Base-by-base conservation (phyloP, 2,113 vertebrate species). In the Paradoxurus hermaphroditus region DNA sequence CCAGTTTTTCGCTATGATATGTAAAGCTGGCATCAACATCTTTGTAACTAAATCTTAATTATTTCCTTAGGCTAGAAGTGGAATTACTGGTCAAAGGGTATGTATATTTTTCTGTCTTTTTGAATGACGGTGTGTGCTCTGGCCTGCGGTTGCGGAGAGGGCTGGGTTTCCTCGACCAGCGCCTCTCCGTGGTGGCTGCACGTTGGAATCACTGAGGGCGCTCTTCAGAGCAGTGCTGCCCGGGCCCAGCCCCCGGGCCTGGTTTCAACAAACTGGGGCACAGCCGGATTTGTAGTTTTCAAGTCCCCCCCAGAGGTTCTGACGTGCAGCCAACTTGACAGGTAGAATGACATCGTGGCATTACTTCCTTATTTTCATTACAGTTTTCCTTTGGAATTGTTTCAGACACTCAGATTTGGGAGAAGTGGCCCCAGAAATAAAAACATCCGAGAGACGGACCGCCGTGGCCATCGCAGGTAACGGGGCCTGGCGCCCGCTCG, bases 381-480 rank as follows among this genome's bases (percentile, higher is more conserved):
- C 36, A n/a, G 44, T 92, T 92, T 97, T 97, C 72, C 95, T 97
- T 44, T 97, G 82, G 89, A 91, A 96, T 91, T 92, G 27, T 98
- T 97, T 92, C 93, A 98, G 98, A 41, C 97, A 86, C n/a, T 96
- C 98, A 92, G 97, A 98, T 75, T 82, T 98, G 87, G 97, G 92
- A 97, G 97, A 98, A 86, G 98, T 97, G 83, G 41, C 90, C 65
- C 86, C 97, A 82, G 98, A 97, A 96, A 90, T 97, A 92, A 98
- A 98, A 94, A 53, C 85, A 15, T 94, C 98, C 29, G 97, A 97
- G 77, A 96, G 94, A 95, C 92, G 59, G 78, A 81, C 97, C 65
- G 89, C 97, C 0, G 95, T 97, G 96, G 97, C 97, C 10, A 95
- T 96, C 84, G 92, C 97, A 97, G 98, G 98, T 98, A 95, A 95